These are phyloP conservation scores for Protonibea diacanthus DNA, from an alignment of 2,797 vertebrate genomes.

Conservation along the genomic window DNA sequence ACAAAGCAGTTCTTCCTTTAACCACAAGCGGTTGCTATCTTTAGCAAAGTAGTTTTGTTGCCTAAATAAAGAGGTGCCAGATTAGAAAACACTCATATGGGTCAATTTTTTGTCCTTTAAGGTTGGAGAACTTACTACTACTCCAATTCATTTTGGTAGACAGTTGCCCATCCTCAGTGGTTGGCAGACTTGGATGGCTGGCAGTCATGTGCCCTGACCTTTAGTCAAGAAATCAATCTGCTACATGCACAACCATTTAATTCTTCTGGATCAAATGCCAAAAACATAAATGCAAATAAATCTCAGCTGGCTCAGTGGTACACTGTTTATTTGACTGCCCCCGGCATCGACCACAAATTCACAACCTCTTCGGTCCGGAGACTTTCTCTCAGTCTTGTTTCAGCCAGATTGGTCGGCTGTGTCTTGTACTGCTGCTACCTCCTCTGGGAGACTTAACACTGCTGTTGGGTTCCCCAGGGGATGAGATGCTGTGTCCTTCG, in stretches of 20 bases:
- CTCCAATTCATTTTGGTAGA: not conserved
- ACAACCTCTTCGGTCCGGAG: slow-evolving; percentile 32
- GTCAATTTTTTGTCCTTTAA: not conserved
- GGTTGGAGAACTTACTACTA: not conserved
- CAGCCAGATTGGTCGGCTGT: slow-evolving; percentile 39
- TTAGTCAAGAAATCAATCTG: slow-evolving; percentile 17
- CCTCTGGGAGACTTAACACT: slow-evolving; percentile 49
- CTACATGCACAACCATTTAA: slow-evolving; percentile 16
- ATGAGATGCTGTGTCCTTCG: slow-evolving; percentile 50
- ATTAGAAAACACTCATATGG: not conserved
- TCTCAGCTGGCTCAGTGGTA: slow-evolving; percentile 25
- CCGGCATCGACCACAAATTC: slow-evolving; percentile 37
- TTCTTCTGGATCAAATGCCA: slow-evolving; percentile 19
- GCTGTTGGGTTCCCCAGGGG: slow-evolving; percentile 43
- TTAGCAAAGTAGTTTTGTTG: not conserved
- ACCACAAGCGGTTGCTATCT: not conserved
- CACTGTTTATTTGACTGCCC: slow-evolving; percentile 20
- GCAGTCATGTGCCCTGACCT: slow-evolving; percentile 21
- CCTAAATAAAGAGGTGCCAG: not conserved
- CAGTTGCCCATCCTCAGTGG: not conserved
- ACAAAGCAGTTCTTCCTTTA: not conserved
- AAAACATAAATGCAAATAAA: slow-evolving; percentile 42
- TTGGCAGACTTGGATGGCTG: not conserved
- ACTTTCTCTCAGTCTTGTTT: slow-evolving; percentile 49
- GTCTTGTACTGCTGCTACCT: slow-evolving; percentile 51